phyloP scores from a whole-genome alignment of 1,140 invertebrate species.

The Cecropterus lyciades region DNA sequence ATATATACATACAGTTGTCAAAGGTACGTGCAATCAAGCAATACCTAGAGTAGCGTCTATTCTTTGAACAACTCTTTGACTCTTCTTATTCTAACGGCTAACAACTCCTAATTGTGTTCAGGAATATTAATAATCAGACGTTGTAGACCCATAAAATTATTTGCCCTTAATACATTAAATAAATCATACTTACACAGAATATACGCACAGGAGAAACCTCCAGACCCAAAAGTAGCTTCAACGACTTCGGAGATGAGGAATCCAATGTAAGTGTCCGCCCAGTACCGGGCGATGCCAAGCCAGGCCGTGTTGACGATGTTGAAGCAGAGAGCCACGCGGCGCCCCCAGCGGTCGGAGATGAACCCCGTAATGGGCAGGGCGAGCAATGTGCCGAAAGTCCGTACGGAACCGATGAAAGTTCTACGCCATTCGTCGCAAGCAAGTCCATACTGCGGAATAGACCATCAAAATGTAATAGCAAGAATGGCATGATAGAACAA shows the following conservation, averaged over 20 bases:
- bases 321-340: slow-evolving; percentile 85
- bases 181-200: slow-evolving; percentile 47
- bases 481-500: too few relatives aligned
- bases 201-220: slow-evolving; percentile 64
- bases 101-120: too few relatives aligned
- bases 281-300: slow-evolving; percentile 86
- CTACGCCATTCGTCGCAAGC: slow-evolving; percentile 63
- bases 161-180: background rate
- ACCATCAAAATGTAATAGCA: too few relatives aligned
- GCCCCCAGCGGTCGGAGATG: slow-evolving; percentile 87
- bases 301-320: slow-evolving; percentile 84
- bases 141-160: too few relatives aligned
- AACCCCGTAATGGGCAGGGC: slow-evolving; percentile 87
- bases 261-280: slow-evolving; percentile 86
- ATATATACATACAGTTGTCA: too few relatives aligned
- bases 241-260: slow-evolving; percentile 87
- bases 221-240: slow-evolving; percentile 84
- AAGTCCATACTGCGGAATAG: slow-evolving; percentile 54
- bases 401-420: slow-evolving; percentile 51
- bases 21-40: too few relatives aligned
- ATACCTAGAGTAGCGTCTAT: too few relatives aligned
- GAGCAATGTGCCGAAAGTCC: slow-evolving; percentile 51
- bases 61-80: too few relatives aligned
- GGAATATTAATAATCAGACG: too few relatives aligned
- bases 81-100: too few relatives aligned